Conservation (phyloP, 2,797 vertebrate species). For the Sus cebifrons region DNA sequence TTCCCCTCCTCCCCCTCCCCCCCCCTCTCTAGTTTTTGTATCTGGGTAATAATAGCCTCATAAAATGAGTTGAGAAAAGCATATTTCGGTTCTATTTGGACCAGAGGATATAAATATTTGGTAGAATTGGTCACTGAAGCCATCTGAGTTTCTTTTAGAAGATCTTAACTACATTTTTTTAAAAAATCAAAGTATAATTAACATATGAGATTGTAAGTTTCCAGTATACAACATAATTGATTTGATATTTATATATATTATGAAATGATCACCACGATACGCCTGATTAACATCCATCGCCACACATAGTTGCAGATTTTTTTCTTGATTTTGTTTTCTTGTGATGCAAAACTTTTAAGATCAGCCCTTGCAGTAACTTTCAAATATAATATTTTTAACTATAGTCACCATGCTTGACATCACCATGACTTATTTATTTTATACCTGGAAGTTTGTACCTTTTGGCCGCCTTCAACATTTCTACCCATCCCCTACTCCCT, state of each 20-base stretch:
- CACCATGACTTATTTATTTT: background rate
- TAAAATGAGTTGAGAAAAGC: background rate
- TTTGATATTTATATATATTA: background rate
- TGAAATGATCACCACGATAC: background rate
- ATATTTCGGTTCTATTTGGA: slow-evolving; percentile 38
- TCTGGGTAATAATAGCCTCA: background rate
- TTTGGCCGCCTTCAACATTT: background rate
- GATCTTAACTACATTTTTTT: slow-evolving; percentile 10
- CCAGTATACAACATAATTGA: background rate
- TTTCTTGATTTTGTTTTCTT: background rate
- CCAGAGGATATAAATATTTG: slow-evolving; percentile 10
- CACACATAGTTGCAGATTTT: background rate
- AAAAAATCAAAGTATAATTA: background rate
- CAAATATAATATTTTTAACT: background rate
- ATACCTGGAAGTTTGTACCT: background rate
- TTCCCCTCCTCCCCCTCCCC: background rate
- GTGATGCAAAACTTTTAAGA: background rate
- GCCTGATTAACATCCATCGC: background rate
- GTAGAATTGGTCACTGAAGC: background rate
- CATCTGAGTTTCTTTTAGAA: background rate
- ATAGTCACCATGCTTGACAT: background rate
- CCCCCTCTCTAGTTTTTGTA: background rate
- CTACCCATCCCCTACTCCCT: background rate
- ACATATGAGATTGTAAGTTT: background rate
- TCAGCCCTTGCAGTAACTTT: background rate